Evolutionary conservation across 1,140 invertebrate species (phyloP).

Genomic region (Papilio machaon): DNA sequence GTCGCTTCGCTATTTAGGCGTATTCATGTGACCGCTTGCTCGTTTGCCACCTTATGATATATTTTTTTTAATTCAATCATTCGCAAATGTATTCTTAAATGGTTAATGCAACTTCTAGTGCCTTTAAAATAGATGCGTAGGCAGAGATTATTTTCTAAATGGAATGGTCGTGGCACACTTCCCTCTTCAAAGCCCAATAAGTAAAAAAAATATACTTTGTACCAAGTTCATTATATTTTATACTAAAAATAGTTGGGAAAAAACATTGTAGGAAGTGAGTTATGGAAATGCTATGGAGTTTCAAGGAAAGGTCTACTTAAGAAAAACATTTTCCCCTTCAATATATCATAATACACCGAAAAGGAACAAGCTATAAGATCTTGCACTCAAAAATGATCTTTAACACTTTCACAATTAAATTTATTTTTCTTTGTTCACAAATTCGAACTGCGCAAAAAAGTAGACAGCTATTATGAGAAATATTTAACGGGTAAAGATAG

Average conservation of each 20-base stretch:
- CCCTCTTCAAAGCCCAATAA: no score
- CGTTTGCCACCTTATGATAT: no score
- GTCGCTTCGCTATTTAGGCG: no score
- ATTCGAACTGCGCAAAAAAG: not conserved
- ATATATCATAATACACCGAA: not conserved
- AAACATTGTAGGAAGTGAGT: slow-evolving; percentile 8
- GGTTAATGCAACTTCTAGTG: no score
- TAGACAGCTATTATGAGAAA: slow-evolving; percentile 13
- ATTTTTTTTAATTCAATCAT: no score
- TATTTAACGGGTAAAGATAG: slow-evolving; percentile 20
- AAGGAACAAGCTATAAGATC: not conserved
- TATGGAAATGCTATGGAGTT: slow-evolving; percentile 20
- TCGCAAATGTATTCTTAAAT: no score
- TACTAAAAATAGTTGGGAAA: not conserved
- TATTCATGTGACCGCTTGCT: no score
- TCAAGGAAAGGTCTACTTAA: slow-evolving; percentile 14
- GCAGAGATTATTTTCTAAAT: no score
- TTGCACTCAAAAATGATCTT: not conserved
- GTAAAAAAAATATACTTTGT: no score
- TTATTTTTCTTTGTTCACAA: not conserved
- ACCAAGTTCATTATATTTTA: no score
- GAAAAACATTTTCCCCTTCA: slow-evolving; percentile 34
- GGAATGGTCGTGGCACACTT: no score
- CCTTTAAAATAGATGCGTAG: no score
- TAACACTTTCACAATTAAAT: not conserved